Base-by-base conservation (phyloP, 1,140 invertebrate species). In the Drosophila lacertosa region DNA sequence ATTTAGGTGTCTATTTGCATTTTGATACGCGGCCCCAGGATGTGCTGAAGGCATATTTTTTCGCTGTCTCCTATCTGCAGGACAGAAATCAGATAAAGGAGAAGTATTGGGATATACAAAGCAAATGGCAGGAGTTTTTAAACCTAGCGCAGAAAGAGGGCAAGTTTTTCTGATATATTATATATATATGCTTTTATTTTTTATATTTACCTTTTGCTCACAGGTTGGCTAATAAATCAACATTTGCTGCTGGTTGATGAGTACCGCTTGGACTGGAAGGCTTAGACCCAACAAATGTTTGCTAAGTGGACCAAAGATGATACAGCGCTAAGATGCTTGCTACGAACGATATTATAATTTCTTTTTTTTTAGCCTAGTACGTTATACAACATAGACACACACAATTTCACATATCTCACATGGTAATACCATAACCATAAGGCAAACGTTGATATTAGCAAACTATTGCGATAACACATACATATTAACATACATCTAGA, bases 241-340 rank as follows among this genome's bases (percentile, higher is more conserved):
- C 93, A 94, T 89, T 80, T 93, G 29, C 69, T 94, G 22, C 71
- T 91, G 47, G 81, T 93, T 2, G 93, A 92, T 44, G 91, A 93
- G 69, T 94, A 92, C 91, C 89, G 91, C 64, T 90, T 91, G 44
- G 74, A 88, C 53, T 93, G 92, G 92, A 92, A 89, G 45, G 77
- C 74, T 33, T 90, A 89, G 54, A n/a, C 24, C 9, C 6, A 35
- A 9, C n/a, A 26, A 6, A 16, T 39, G 45, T 5, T 9, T 50
- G 32, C 22, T 20, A 47, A 9, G 24, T 60, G 70, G 70, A 68
- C 65, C 59, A 63, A 71, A 50, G 24, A 62, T 13, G n/a, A 48
- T 42, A 26, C 26, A 48, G 26, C 39, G 44, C 60, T 75, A 26
- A 45, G 54, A 73, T 76, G 80, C 75, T 68, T 73, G 67, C 74